These are phyloP conservation scores for Ataeniobius toweri DNA, from an alignment of 2,797 vertebrate species.

Conservation along the genomic window DNA sequence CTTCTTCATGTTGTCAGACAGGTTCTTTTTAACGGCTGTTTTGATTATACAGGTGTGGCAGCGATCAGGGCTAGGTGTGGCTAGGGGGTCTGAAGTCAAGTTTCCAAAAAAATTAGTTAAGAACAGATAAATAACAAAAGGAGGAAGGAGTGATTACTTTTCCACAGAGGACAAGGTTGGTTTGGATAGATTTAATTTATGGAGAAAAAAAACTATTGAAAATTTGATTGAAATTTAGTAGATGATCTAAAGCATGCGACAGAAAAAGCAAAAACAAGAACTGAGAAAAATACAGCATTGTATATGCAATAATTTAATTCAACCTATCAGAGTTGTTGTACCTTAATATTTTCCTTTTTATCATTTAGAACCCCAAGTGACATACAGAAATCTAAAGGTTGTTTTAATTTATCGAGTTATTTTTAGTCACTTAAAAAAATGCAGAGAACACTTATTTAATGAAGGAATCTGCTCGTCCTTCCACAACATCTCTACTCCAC, in stretches of 20 bases:
- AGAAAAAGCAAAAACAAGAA: too few relatives aligned
- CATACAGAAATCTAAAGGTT: slow-evolving; percentile 41
- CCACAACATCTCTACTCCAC: slow-evolving; percentile 10
- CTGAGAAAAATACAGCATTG: not conserved
- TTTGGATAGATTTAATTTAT: too few relatives aligned
- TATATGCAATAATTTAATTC: not conserved
- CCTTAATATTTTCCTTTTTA: slow-evolving; percentile 22
- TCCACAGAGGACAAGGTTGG: not conserved
- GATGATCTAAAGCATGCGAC: too few relatives aligned
- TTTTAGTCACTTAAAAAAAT: slow-evolving; percentile 40
- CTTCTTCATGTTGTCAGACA: not conserved
- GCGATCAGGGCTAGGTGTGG: not conserved
- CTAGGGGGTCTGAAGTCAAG: not conserved
- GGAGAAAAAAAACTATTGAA: too few relatives aligned
- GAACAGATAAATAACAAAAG: not conserved
- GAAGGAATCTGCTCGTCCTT: slow-evolving; percentile 56
- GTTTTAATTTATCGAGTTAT: slow-evolving; percentile 33
- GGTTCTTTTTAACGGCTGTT: not conserved
- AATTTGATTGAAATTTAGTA: not conserved
- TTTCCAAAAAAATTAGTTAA: not conserved
- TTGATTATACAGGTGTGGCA: not conserved
- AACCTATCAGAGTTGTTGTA: slow-evolving; percentile 14
- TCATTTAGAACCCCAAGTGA: slow-evolving; percentile 31
- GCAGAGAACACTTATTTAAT: slow-evolving; percentile 43
- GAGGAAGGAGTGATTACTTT: not conserved